Evolutionary conservation across 2,888 invertebrate species (phyloP).

Genomic region (Octodonta nipae): DNA sequence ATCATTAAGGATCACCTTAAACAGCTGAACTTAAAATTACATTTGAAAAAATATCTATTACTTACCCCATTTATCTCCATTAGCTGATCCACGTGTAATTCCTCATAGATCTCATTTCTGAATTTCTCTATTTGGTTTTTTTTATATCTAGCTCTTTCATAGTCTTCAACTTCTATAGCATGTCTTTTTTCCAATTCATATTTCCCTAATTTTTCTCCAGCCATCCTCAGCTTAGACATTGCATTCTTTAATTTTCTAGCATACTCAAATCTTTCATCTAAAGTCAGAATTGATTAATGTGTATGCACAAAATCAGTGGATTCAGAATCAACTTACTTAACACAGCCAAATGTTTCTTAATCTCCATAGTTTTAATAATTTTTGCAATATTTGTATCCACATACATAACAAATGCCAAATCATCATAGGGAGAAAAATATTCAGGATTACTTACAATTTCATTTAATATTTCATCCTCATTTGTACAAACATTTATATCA

Average conservation of each 20-base stretch:
- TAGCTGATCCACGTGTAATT: conserved; percentile 60
- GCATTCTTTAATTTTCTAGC: conserved; percentile 81
- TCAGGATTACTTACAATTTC: conserved; percentile 44
- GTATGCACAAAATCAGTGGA: too few species aligned
- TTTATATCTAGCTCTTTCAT: conserved; percentile 77
- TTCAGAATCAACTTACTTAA: conserved; percentile 53
- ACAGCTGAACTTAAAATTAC: too few species aligned
- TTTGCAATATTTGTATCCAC: conserved; percentile 84
- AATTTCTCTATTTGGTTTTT: conserved; percentile 82
- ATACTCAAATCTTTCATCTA: conserved; percentile 86
- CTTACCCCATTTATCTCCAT: conserved; percentile 64
- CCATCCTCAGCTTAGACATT: conserved; percentile 67
- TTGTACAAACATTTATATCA: too few species aligned
- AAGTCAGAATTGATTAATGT: too few species aligned
- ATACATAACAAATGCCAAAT: conserved; percentile 91
- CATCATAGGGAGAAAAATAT: conserved; percentile 75
- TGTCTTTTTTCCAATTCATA: conserved; percentile 84
- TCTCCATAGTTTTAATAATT: conserved; percentile 72
- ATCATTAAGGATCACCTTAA: too few species aligned
- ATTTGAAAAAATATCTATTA: too few species aligned
- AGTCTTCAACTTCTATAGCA: conserved; percentile 85
- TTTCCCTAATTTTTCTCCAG: conserved; percentile 80
- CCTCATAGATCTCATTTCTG: conserved; percentile 58
- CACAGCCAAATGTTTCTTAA: conserved; percentile 78
- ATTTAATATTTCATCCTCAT: conserved; percentile 25